Base-by-base conservation (phyloP, 92 coral and sea anemone genomes). In the Umimayanthus kanabou region DNA sequence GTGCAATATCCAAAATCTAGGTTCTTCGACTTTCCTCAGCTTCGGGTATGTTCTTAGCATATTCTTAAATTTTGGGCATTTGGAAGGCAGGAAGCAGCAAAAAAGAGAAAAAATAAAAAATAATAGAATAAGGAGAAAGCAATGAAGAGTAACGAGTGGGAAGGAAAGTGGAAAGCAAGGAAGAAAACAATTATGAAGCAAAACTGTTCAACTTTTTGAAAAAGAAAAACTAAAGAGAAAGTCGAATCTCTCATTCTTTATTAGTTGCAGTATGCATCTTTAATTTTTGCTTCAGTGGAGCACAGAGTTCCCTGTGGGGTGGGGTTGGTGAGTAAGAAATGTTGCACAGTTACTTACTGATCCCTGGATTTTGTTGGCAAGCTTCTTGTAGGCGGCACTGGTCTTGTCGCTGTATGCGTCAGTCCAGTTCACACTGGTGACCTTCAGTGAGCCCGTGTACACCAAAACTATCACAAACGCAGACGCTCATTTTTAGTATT, bases 371-470 rank as follows among this genome's bases (percentile, higher is more conserved):
- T 86, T 91, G n/a, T 28, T 65, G 4, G 96, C 93, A 20, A 91
- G 91, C n/a, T 39, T 65, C 88, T 89, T 87, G 75, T 88, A 96
- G 14, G 89, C 91, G 4, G 42, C 37, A 43, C 91, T 93, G 11
- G 39, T 81, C 25, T 87, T 25, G 76, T 93, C 77, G 53, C 81
- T 89, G 61, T 87, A 92, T n/a, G 86, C 93, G 73, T 93, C 96
- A 28, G 58, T 89, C 98, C 98, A 96, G 80, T 80, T 85, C 70
- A 88, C 78, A 40, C 87, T 89, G 4, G 95, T 90, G 39, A 96
- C 53, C 76, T 82, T 94, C 78, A 94, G 45, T 14, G 94, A 93
- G 1, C 95, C 98, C 39, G 86, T 80, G 78, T 87, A 94, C 7
- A 84, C 77, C 25, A 93, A 65, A 67, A 88, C 98, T 93, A 47